Base-by-base conservation (phyloP, 2,888 invertebrate genomes). In the Epinotia demarniana region DNA sequence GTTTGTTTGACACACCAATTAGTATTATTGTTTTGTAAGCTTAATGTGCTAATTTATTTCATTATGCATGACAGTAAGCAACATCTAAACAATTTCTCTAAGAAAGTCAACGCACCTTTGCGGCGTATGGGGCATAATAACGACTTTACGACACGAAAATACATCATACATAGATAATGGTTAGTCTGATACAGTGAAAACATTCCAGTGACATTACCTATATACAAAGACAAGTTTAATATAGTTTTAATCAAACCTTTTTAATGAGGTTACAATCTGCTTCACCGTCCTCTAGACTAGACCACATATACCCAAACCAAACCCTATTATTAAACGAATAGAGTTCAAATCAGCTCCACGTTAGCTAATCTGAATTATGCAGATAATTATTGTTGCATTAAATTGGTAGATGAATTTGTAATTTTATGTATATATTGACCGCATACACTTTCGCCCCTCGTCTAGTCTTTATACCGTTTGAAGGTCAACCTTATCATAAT, bases 341-440 rank as follows among this genome's bases (percentile, higher is more conserved):
- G 27, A 46, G 55, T 46, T 58, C 0, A 18, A 18, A 69, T 46
- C 19, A 69, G 16, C 6, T 19, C 23, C 62, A 69, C n/a, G 69
- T 58, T 64, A 53, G 39, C 46, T 46, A 61, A 75, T 71, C 66
- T 53, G 16, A 71, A 61, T 53, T 75, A 75, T 71, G 46, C 66
- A 61, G 75, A 60, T 71, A 71, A 60, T 71, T 49, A 66, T 71
- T 74, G 55, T 74, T 71, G 66, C 71, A 75, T 75, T 71, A 71
- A 71, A 55, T 60, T 61, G 43, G 60, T 61, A 46, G 23, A 49
- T 64, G 70, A 53, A 71, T 70, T 66, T 62, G 57, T 73, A 68
- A 68, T 70, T 74, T 53, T 39, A 63, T 73, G 61, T 67, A 55
- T 67, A 23, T 43, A n/a, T 57, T 27, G 33, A 67, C 61, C 39